Conservation (phyloP, 2,797 vertebrate genomes). For the Rhinatrema bivittatum region DNA sequence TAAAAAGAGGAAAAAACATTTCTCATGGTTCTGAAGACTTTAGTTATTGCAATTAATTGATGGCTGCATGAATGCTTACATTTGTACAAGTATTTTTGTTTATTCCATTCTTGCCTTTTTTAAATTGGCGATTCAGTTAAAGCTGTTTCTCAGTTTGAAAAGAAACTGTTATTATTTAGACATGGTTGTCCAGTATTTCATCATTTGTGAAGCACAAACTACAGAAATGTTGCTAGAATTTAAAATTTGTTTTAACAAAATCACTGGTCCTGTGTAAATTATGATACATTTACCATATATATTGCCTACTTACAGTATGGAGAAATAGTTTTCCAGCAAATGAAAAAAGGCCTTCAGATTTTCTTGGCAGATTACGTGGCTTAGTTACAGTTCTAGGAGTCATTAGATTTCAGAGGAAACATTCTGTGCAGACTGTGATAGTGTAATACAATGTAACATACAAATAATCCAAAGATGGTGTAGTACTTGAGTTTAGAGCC, state of each 20-base stretch:
- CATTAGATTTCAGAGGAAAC: too few species aligned
- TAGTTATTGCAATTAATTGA: too few species aligned
- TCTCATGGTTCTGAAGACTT: too few species aligned
- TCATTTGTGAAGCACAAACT: too few species aligned
- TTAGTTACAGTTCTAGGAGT: too few species aligned
- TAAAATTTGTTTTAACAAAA: conserved; percentile 4
- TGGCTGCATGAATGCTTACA: conserved; percentile 42
- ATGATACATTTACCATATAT: conserved; percentile 3
- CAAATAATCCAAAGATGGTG: too few species aligned
- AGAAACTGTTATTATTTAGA: conserved; percentile 6
- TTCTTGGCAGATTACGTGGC: too few species aligned
- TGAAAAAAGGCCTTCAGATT: too few species aligned
- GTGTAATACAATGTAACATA: too few species aligned
- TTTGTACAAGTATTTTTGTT: conserved; percentile 30
- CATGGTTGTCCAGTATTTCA: conserved; percentile 9
- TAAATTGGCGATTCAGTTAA: conserved; percentile 6
- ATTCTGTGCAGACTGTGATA: too few species aligned
- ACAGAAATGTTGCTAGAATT: conserved; percentile 8
- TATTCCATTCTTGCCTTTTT: conserved; percentile 33
- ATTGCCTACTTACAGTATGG: conserved; percentile 14
- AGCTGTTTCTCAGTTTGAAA: conserved; percentile 15
- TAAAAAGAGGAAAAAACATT: too few species aligned
- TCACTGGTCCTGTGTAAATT: conserved; percentile 11
- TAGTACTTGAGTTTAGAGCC: too few species aligned
- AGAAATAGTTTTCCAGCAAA: conserved; percentile 21